These are phyloP conservation scores for Leptopilina drosophilae DNA, from an alignment of 2,888 invertebrate species.

Conservation along the genomic window DNA sequence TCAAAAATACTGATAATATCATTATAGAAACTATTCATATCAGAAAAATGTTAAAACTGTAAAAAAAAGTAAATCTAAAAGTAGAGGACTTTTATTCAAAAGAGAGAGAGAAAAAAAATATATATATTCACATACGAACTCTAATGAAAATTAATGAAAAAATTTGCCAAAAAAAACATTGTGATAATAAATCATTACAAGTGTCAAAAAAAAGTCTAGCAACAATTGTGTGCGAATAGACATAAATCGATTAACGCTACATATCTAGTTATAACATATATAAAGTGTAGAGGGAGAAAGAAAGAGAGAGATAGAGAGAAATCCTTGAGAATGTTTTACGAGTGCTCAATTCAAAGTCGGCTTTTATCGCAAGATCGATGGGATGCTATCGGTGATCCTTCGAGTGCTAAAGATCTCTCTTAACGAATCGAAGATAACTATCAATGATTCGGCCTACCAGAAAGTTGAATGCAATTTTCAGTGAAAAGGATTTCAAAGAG, in stretches of 20 bases:
- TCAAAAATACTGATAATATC: constrained; percentile 4
- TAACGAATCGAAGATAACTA: constrained; percentile 27
- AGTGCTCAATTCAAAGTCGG: background rate
- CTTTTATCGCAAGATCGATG: constrained; percentile 25
- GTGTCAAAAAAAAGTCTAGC: background rate
- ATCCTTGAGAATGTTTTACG: constrained; percentile 25
- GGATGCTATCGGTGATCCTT: constrained; percentile 22
- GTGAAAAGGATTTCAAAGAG: constrained; percentile 5
- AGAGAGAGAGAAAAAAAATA: background rate
- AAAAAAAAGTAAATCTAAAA: too few species aligned
- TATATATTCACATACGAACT: background rate
- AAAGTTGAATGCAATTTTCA: constrained; percentile 5
- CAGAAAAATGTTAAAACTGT: background rate
- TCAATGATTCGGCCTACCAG: constrained; percentile 13
- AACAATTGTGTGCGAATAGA: background rate
- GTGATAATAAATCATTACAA: constrained; percentile 22
- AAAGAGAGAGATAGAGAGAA: background rate
- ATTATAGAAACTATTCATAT: constrained; percentile 12
- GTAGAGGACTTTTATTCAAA: too few species aligned
- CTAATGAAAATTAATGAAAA: background rate
- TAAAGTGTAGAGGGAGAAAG: background rate
- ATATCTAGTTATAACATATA: background rate
- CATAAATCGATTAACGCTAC: background rate
- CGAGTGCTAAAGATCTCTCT: constrained; percentile 18
- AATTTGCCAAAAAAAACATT: constrained; percentile 15